Conservation (phyloP, 2,797 vertebrate genomes). For the Cygnus olor region DNA sequence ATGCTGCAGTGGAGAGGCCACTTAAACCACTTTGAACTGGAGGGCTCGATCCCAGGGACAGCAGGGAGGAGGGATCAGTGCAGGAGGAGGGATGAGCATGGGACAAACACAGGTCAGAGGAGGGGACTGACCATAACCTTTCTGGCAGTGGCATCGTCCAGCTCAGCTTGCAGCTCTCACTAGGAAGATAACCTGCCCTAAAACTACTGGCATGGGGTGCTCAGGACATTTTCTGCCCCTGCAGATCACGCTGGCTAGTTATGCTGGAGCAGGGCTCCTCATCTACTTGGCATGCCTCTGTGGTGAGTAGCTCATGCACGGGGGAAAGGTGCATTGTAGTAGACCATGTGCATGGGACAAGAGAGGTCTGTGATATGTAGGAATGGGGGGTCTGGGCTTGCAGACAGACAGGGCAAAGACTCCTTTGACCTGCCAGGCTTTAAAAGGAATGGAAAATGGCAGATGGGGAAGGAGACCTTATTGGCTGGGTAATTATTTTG, state of each 20-base stretch:
- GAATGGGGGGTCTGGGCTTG: background rate
- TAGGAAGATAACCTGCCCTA: fast-evolving
- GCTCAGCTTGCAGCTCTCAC: background rate
- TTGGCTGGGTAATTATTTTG: background rate
- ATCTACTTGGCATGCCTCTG: background rate
- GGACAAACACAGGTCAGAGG: background rate
- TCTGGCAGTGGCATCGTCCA: background rate
- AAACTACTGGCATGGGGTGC: fast-evolving
- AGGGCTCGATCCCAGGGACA: background rate
- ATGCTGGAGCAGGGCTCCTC: background rate
- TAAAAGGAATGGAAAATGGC: background rate
- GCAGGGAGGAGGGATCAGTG: background rate
- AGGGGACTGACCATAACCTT: background rate
- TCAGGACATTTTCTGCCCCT: background rate
- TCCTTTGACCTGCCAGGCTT: background rate
- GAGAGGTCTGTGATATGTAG: background rate
- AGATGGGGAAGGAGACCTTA: background rate
- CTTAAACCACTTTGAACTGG: background rate
- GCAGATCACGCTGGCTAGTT: background rate
- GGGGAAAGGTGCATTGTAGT: background rate
- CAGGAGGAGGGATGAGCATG: background rate
- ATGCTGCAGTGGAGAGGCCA: background rate
- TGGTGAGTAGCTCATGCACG: background rate
- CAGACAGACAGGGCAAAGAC: background rate
- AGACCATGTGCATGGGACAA: background rate